Evolutionary conservation across 1,140 invertebrate species (phyloP).

Genomic region (Sycophaga agraensis): DNA sequence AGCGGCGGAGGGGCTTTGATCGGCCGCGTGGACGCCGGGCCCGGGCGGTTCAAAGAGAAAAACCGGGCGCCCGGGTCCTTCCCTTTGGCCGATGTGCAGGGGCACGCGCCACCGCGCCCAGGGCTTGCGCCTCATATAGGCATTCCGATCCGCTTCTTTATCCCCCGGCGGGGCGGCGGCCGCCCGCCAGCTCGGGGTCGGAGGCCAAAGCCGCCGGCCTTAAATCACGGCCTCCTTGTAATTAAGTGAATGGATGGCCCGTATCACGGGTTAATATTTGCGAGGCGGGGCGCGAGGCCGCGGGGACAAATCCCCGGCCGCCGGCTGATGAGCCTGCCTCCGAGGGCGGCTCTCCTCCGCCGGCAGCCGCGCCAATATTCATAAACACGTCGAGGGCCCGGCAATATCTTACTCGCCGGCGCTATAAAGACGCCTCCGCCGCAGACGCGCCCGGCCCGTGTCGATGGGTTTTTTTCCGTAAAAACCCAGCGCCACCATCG

Average conservation of each 20-base stretch:
- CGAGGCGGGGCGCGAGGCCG: constrained; percentile 57
- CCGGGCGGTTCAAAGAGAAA: too few relatives aligned
- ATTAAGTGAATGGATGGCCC: constrained; percentile 61
- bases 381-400: constrained; percentile 48
- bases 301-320: constrained; percentile 58
- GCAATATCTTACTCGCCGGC: constrained; percentile 43
- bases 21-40: too few relatives aligned
- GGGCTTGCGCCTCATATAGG: constrained; percentile 53
- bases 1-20: not conserved
- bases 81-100: constrained; percentile 58
- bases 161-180: constrained; percentile 21
- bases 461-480: constrained; percentile 38
- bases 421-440: constrained; percentile 30
- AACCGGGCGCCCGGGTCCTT: constrained; percentile 34
- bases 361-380: constrained; percentile 46
- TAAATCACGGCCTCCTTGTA: constrained; percentile 61
- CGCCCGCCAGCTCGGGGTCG: not conserved
- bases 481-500: constrained; percentile 15
- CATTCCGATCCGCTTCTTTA: constrained; percentile 53
- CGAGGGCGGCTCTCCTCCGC: not conserved
- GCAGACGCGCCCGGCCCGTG: not conserved
- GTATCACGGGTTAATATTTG: constrained; percentile 61
- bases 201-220: constrained; percentile 30
- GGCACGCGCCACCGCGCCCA: constrained; percentile 54
- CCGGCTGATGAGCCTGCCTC: not conserved